Evolutionary conservation across 2,113 vertebrate species (phyloP).

Genomic region (Toxotes chatareus): DNA sequence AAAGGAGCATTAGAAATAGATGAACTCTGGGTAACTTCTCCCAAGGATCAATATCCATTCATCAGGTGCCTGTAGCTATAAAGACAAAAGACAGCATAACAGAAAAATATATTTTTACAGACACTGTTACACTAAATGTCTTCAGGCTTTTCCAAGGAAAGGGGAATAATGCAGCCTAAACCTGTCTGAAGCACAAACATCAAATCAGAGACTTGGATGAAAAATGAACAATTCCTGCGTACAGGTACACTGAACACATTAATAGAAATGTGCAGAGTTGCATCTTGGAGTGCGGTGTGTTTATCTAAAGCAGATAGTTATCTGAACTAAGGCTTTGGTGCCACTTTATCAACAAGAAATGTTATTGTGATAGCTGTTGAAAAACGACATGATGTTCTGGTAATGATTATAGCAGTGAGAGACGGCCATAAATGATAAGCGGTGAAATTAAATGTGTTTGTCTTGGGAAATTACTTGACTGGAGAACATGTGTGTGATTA

Average conservation of each 20-base stretch:
- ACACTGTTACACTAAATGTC: conserved; percentile 54
- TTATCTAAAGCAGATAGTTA: conserved; percentile 27
- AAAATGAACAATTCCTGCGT: conserved; percentile 16
- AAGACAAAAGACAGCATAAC: conserved; percentile 55
- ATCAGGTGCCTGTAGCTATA: conserved; percentile 62
- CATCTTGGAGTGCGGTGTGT: conserved; percentile 1
- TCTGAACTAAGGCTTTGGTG: background rate
- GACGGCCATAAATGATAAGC: conserved; percentile 53
- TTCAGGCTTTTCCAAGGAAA: conserved; percentile 41
- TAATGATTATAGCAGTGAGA: conserved; percentile 32
- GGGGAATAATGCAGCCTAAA: conserved; percentile 33
- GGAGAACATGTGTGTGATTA: conserved; percentile 41
- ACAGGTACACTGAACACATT: conserved; percentile 20
- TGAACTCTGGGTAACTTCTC: conserved; percentile 54
- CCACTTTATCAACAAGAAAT: conserved; percentile 23
- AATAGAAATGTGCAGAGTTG: conserved; percentile 1
- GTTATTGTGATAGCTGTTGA: conserved; percentile 26
- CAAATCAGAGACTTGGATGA: conserved; percentile 29
- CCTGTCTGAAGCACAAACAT: conserved; percentile 45
- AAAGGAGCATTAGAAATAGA: conserved; percentile 58
- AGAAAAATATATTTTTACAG: conserved; percentile 57
- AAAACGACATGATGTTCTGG: conserved; percentile 3
- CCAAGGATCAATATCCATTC: conserved; percentile 67
- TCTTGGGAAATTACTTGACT: conserved; percentile 29
- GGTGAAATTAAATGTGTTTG: conserved; percentile 48